Percentiles rank a stretch among this genome's conserved stretches.
Evolutionary conservation across 2,113 vertebrate species (phyloP).

Genomic region (Barbus barbus): DNA sequence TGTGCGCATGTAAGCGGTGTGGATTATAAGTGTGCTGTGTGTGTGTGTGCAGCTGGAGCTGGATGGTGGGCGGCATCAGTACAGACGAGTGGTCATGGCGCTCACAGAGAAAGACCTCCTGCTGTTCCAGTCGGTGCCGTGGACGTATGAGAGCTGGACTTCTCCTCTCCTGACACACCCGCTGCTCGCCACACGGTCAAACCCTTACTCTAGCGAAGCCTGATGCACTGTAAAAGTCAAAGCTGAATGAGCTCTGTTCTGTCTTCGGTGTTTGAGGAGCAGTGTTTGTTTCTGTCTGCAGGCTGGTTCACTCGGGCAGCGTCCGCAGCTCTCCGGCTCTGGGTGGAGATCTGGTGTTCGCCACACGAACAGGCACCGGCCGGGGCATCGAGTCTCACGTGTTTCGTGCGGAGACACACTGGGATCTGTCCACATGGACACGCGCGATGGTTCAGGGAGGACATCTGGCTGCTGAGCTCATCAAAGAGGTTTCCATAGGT

Average conservation of each 20-base stretch:
- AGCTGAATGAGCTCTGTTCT: background rate
- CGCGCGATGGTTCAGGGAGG: slow-evolving; percentile 90
- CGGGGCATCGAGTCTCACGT: slow-evolving; percentile 92
- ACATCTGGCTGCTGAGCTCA: slow-evolving; percentile 85
- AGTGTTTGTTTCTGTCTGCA: slow-evolving; percentile 55
- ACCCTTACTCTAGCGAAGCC: background rate
- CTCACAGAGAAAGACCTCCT: slow-evolving; percentile 94
- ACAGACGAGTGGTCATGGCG: slow-evolving; percentile 86
- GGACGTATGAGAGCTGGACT: slow-evolving; percentile 90
- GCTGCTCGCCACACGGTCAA: slow-evolving; percentile 89
- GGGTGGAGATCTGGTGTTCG: slow-evolving; percentile 87
- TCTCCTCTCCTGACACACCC: slow-evolving; percentile 88
- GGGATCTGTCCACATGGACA: slow-evolving; percentile 93
- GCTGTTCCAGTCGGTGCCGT: slow-evolving; percentile 90
- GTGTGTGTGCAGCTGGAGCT: slow-evolving; percentile 75
- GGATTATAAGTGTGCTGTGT: background rate
- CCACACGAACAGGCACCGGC: slow-evolving; percentile 87
- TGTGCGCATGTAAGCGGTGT: no score
- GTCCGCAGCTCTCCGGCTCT: slow-evolving; percentile 83
- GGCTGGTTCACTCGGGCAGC: slow-evolving; percentile 89
- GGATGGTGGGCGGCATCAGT: slow-evolving; percentile 87
- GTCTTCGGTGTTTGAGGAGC: background rate
- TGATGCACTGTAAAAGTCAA: no score
- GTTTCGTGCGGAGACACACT: slow-evolving; percentile 93
- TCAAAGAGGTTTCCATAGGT: slow-evolving; percentile 90